phyloP scores from a whole-genome alignment of 2,113 vertebrate species.

The Vireo altiloquus region DNA sequence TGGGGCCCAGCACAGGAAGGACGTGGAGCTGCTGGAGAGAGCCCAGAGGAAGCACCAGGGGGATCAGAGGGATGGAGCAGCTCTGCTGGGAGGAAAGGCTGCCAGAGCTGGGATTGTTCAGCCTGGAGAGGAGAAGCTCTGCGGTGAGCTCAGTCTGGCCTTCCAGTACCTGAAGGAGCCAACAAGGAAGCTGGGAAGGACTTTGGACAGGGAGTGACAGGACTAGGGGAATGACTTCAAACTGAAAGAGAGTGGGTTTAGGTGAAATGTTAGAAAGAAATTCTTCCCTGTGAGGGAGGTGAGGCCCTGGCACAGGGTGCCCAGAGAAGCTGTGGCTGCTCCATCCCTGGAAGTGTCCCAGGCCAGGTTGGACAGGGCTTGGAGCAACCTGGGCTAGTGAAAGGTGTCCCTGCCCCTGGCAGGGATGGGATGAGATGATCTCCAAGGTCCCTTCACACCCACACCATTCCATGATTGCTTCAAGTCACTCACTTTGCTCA shows the following conservation, averaged over 20 bases:
- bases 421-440: not conserved
- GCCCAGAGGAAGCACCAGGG: not conserved
- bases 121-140: not conserved
- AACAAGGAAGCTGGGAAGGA: not conserved
- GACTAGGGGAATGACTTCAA: not conserved
- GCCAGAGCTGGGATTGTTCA: not conserved
- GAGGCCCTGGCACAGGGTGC: not conserved
- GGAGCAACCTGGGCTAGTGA: fast-evolving
- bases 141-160: no score
- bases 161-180: no score
- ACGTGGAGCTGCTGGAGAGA: not conserved
- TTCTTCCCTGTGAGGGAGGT: fast-evolving
- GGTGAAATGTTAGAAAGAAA: not conserved
- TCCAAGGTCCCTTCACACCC: not conserved
- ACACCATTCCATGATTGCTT: not conserved
- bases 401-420: not conserved
- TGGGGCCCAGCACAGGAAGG: not conserved
- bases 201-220: not conserved
- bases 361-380: not conserved
- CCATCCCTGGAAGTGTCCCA: not conserved
- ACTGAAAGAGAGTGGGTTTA: not conserved
- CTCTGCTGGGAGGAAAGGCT: not conserved
- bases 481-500: not conserved
- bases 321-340: not conserved
- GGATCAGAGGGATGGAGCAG: not conserved